phyloP scores from a whole-genome alignment of 2,113 vertebrate genomes.

The Xiphorhynchus elegans region DNA sequence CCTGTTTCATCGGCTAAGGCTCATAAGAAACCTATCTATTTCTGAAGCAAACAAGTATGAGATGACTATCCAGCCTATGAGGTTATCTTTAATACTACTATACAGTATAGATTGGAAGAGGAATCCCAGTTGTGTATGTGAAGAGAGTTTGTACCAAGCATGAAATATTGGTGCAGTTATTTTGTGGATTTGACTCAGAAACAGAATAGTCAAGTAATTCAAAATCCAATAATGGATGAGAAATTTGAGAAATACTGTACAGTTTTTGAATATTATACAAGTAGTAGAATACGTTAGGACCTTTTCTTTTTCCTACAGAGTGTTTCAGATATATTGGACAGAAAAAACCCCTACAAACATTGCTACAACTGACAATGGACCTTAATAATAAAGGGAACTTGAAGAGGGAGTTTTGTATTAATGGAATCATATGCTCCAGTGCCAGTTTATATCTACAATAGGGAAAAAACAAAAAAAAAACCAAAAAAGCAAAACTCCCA shows the following conservation, averaged over 20 bases:
- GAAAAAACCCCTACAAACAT: background rate
- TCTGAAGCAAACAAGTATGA: constrained; percentile 72
- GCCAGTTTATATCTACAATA: constrained; percentile 52
- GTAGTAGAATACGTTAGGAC: constrained; percentile 61
- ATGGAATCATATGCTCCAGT: background rate
- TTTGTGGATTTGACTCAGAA: constrained; percentile 62
- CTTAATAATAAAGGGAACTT: background rate
- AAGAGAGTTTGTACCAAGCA: constrained; percentile 66
- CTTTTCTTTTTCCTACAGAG: constrained; percentile 35
- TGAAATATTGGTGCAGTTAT: constrained; percentile 54
- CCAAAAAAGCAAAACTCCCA: background rate
- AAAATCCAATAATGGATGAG: constrained; percentile 71
- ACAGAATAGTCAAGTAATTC: constrained; percentile 77
- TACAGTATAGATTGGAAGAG: constrained; percentile 64
- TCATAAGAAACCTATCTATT: constrained; percentile 64
- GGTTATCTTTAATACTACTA: constrained; percentile 46
- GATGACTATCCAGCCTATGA: constrained; percentile 73
- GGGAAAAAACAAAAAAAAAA: background rate
- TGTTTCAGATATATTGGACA: constrained; percentile 54
- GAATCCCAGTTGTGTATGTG: constrained; percentile 65
- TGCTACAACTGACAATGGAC: constrained; percentile 47
- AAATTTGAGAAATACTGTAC: constrained; percentile 65
- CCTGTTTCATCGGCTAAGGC: constrained; percentile 61
- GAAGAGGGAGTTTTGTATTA: background rate
- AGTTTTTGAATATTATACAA: constrained; percentile 56